Evolutionary conservation across 2,113 vertebrate species (phyloP), one percentile per base, ranked within the genome.

Genomic region (Phrynosoma blainvillii): DNA sequence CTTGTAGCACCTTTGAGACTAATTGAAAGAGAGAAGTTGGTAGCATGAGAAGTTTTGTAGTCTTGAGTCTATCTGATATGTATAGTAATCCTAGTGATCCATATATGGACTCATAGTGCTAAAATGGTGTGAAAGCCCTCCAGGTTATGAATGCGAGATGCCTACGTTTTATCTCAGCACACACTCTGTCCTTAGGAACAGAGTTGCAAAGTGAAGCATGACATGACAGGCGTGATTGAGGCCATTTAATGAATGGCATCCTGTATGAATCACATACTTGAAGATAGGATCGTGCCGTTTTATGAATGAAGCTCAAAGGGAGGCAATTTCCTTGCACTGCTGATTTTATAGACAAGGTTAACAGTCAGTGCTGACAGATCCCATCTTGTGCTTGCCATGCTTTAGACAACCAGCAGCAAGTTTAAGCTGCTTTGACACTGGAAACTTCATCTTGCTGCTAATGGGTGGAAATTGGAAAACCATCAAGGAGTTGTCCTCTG

Each of bases 361-460:
- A 89, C 89, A 79, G 76, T 87, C 76, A 59, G 88, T 54, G 74
- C 21, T 87, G 89, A 92, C 13, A 1, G 86, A 85, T 93, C 88
- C 86, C 85, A 89, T 54, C 11, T 30, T 9, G 25, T 86, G 36
- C 25, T 76, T 88, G 70, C 84, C 71, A 21, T 10, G 76, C 3
- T 91, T 65, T 8, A 3, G 85, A 75, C 85, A 91, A n/a, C 47
- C 47, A 47, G 47, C 47, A 47, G 47, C 4, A 47, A 5, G 47
- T 20, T 80, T 59, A 6, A 36, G n/a, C n/a, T 36, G 18, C 20
- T 36, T 62, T 80, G 54, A 80, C 79, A 80, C n/a, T 80, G 16
- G n/a, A 52, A 79, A 56, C 52, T 79, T 18, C 18, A 18, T 21
- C 11, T 59, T 16, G 8, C 16, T 36, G 20, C n/a, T 25, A 27